A percentile compares a stretch with the other conserved stretches of the same genome.
These are phyloP conservation scores for Myotis myotis DNA, from an alignment of 2,797 vertebrate genomes.

Conservation along the genomic window DNA sequence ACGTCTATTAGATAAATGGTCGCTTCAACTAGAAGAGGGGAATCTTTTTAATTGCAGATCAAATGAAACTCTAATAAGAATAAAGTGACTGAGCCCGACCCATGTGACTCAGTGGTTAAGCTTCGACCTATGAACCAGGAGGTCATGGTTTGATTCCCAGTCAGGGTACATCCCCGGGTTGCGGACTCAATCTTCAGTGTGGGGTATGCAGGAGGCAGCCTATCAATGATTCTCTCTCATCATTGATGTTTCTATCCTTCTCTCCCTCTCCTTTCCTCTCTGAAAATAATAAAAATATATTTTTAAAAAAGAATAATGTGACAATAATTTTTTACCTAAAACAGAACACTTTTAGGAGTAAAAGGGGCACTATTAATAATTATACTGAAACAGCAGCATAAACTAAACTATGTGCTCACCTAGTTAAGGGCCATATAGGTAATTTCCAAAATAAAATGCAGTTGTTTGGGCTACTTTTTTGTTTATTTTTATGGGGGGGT, in stretches of 20 bases:
- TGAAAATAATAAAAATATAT: too few species aligned
- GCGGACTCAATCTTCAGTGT: too few species aligned
- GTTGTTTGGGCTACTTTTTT: background rate
- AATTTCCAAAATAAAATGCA: background rate
- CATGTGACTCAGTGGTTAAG: too few species aligned
- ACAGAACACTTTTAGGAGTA: background rate
- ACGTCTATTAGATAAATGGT: background rate
- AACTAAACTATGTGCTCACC: background rate
- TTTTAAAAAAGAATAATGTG: background rate
- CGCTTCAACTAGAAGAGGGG: background rate
- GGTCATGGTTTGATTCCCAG: too few species aligned
- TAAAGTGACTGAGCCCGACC: background rate
- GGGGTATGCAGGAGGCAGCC: too few species aligned
- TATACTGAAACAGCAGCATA: background rate
- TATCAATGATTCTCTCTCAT: too few species aligned
- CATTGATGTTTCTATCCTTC: too few species aligned
- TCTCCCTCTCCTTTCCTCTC: too few species aligned
- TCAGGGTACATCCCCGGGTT: too few species aligned
- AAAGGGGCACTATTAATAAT: background rate
- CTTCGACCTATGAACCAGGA: too few species aligned
- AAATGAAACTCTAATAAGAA: background rate
- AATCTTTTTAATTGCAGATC: background rate
- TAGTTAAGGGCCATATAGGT: background rate
- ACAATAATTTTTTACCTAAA: background rate
- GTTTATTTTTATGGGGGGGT: background rate